phyloP scores from a whole-genome alignment of 2,888 invertebrate genomes.

The Drosophila neotestacea region DNA sequence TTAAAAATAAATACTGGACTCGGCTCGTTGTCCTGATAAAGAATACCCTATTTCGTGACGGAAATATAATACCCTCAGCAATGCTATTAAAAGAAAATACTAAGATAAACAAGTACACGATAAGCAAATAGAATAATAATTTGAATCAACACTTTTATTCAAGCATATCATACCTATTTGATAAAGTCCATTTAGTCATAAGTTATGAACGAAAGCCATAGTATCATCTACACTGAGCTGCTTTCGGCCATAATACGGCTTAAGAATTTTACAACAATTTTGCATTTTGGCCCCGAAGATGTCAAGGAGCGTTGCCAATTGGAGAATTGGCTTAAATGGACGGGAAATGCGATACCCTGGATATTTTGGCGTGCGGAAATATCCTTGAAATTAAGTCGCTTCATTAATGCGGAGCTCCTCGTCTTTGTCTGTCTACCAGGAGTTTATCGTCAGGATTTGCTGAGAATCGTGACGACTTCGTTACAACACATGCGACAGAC shows the following conservation, averaged over 20 bases:
- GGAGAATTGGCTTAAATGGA: conserved; percentile 2
- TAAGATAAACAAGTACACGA: no score
- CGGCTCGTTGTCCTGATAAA: no score
- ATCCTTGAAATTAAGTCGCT: conserved; percentile 9
- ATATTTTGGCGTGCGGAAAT: conserved; percentile 45
- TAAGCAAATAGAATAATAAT: no score
- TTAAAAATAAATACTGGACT: no score
- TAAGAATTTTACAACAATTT: conserved; percentile 38
- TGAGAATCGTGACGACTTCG: conserved; percentile 27
- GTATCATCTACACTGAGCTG: conserved; percentile 28
- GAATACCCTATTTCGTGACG: background rate
- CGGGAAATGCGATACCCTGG: conserved; percentile 36
- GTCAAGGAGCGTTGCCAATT: conserved; percentile 38
- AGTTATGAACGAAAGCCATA: conserved; percentile 35
- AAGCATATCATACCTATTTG: no score
- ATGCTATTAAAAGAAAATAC: no score
- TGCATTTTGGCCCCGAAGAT: conserved; percentile 54
- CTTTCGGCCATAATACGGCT: conserved; percentile 24
- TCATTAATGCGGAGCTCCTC: conserved; percentile 44
- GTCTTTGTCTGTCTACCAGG: conserved; percentile 54
- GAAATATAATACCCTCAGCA: no score
- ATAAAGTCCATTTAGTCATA: background rate
- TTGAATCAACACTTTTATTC: no score
- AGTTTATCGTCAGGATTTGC: conserved; percentile 39
- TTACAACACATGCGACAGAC: conserved; percentile 49